Evolutionary conservation across 2,797 vertebrate genomes (phyloP), one percentile per base, ranked within the genome.

Genomic region (Phalanger gymnotis): DNA sequence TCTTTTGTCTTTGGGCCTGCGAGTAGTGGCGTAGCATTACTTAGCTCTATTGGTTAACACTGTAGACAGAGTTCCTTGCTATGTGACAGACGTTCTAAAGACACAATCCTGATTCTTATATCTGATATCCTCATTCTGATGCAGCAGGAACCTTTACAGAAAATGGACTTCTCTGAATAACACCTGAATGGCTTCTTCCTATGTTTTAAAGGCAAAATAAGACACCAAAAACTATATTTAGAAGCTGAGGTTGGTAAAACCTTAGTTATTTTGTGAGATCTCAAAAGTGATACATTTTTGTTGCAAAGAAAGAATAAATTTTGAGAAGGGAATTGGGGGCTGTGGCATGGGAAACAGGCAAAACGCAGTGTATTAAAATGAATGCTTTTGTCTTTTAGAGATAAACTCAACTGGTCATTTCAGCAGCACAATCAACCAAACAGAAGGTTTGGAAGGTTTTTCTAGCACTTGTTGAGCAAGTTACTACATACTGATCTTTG

Each of bases 311-410:
- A 94, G 9, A 91, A 31, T 54, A 96, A 90, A 95, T 81, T 81
- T 6, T 81, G n/a, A 81, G 40, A 95, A 95, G 30, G 34, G 96
- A 96, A 96, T 87, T 19, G 27, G 53, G 90, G 90, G 61, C 51
- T 58, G 56, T 54, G 56, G 94, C 81, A 93, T 96, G 13, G 93
- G 47, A 95, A 87, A 47, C 40, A 95, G 73, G 54, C 94, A 93
- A 22, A 97, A 96, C 66, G 19, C 93, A 28, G 34, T 93, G 92
- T 94, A 96, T 96, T 97, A 56, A 91, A 91, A 96, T 93, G 53
- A 94, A 96, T 53, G 90, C 54, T 95, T 47, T 55, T 92, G 28
- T 40, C 52, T 54, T 34, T 53, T 92, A 55, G 91, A 96, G 95
- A 95, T 93, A 93, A 93, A 93, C 90, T 27, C 93, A 90, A 90